Percentiles rank a stretch among this genome's conserved stretches.
Conservation (phyloP, 2,113 vertebrate genomes). For the Scomber colias region DNA sequence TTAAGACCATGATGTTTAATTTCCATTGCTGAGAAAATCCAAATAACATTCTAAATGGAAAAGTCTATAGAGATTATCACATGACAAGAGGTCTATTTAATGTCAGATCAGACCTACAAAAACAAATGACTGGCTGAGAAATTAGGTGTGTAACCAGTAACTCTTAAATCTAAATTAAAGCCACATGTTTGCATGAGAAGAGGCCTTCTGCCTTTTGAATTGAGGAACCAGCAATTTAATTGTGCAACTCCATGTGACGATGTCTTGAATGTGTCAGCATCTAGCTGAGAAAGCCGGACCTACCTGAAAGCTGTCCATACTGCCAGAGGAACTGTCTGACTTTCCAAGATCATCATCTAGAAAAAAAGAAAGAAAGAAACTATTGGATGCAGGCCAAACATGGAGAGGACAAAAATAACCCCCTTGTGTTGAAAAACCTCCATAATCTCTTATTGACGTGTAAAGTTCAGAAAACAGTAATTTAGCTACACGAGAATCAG, state of each 20-base stretch:
- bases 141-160: conserved; percentile 40
- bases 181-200: conserved; percentile 39
- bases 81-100: conserved; percentile 15
- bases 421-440: conserved; percentile 16
- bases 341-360: conserved; percentile 95
- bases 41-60: conserved; percentile 8
- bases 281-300: conserved; percentile 75
- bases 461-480: conserved; percentile 63
- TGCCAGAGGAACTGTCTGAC: conserved; percentile 91
- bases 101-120: conserved; percentile 15
- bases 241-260: conserved; percentile 1
- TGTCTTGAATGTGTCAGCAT: neutral
- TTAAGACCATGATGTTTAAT: neutral
- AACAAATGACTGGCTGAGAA: conserved; percentile 36
- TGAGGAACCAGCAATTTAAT: conserved; percentile 4
- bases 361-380: conserved; percentile 58
- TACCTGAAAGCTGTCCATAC: conserved; percentile 94
- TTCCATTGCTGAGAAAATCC: neutral
- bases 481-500: conserved; percentile 17
- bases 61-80: neutral
- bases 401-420: conserved; percentile 6
- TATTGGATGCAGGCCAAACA: neutral
- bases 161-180: conserved; percentile 39
- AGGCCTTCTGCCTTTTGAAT: neutral
- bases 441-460: conserved; percentile 42